Evolutionary conservation across 2,113 vertebrate species (phyloP), one percentile per base, ranked within the genome.

Genomic region (Nycticryphes semicollaris): DNA sequence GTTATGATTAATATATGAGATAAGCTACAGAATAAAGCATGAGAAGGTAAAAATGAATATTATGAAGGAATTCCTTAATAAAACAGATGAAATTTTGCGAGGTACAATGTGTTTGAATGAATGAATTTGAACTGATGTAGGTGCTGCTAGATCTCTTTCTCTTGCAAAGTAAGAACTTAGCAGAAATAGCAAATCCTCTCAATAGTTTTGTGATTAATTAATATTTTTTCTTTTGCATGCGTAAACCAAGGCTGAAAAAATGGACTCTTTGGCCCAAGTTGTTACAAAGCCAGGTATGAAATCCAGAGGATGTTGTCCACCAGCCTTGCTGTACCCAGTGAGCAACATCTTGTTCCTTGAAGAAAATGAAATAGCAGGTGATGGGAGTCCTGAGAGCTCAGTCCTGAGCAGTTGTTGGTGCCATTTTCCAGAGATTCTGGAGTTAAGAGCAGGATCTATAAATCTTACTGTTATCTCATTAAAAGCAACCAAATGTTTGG

Each of bases 401-500:
- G 27, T 39, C 48, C 53, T 84, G 33, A 59, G 27, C 2, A 4
- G 30, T 23, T 18, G 11, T 27, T 88, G 76, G 39, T 91, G 60
- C 74, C 47, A 14, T 87, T 94, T 91, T 76, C 74, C 92, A 94
- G 80, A 87, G 80, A 19, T 72, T 72, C 89, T 93, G 89, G 69
- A 84, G 35, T 39, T 60, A 75, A 78, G 62, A 84, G 69, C 60
- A 75, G 80, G 39, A 33, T 68, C 87, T 69, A 79, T 91, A 94
- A 95, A 95, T 89, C 84, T 72, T 75, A 27, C 30, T 0, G 0
- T 95, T 96, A 85, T 90, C 91, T 95, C 90, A 31, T 91, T 85
- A 94, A 91, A 87, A 93, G 48, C 91, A 90, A 74, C 94, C 81
- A 93, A 91, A 94, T 91, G 73, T 93, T 95, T 87, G 57, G 82